Evolutionary conservation across 2,888 invertebrate species (phyloP), one percentile per base, ranked within the genome.

Genomic region (Cerastis leucographa): DNA sequence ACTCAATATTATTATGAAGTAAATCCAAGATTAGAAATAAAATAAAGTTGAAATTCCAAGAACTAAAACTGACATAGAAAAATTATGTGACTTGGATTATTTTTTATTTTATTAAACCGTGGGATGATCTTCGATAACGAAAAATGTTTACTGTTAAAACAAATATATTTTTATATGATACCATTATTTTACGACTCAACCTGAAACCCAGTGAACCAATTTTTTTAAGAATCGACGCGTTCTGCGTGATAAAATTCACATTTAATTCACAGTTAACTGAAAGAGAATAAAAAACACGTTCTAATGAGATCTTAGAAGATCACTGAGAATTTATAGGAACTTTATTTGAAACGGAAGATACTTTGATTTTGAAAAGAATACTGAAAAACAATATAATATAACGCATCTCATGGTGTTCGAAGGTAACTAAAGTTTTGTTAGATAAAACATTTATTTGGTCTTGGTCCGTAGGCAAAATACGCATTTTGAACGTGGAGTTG

Each of bases 141-240:
- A 71, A 1, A 74, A 74, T 79, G n/a, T 80, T 51, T 74, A 69
- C 67, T 51, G 22, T 49, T 61, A 62, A 73, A 81, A 81, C 51
- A 75, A 71, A 75, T 71, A 67, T 56, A 71, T 68, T 76, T 65
- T 71, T 71, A 56, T 65, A 74, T 62, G 64, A 72, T 64, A 71
- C 46, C 51, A 74, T 76, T 62, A 73, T 81, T 68, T 64, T 61
- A 62, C 49, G 67, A 73, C 54, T 56, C 71, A 35, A 74, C 25
- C 51, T 73, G 56, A 54, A 76, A 76, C 17, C 44, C 70, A 85
- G 59, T 74, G 82, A 73, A 71, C 40, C 44, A 44, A 65, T 35
- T 54, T 74, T 69, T 12, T 12, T 54, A 59, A 54, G 49, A 85
- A 70, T 51, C 35, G 35, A 64, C 42, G 42, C 51, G 46, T 35